Evolutionary conservation across 2,888 invertebrate species (phyloP).

Genomic region (Spialia ferax): DNA sequence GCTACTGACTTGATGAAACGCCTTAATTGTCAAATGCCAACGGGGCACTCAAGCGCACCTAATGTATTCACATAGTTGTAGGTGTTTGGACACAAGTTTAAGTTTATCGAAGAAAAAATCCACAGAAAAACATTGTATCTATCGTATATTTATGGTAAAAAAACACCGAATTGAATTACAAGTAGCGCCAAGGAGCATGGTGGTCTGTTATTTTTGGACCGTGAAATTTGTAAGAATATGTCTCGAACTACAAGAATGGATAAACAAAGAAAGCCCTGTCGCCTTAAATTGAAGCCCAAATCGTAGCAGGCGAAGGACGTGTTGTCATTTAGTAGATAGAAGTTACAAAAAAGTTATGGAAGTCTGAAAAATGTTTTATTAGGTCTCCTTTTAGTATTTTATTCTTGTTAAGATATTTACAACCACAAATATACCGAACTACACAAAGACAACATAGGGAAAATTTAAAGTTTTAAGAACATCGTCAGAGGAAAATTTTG

Average conservation of each 20-base stretch:
- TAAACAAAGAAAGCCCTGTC: too few species aligned
- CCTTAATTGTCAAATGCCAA: constrained; percentile 73
- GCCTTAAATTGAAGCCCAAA: too few species aligned
- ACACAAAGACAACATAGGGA: neutral
- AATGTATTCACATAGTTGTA: constrained; percentile 59
- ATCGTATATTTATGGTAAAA: neutral
- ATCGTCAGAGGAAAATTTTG: too few species aligned
- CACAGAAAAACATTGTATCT: neutral
- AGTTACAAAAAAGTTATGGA: neutral
- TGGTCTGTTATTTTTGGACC: neutral
- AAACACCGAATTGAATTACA: neutral
- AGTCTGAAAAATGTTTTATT: neutral
- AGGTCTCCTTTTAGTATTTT: too few species aligned
- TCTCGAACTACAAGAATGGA: too few species aligned
- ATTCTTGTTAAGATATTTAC: neutral
- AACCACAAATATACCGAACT: neutral
- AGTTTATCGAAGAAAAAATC: neutral
- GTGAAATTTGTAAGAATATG: too few species aligned
- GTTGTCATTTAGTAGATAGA: too few species aligned
- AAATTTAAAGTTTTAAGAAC: too few species aligned
- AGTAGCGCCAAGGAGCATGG: neutral
- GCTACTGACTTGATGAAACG: constrained; percentile 66
- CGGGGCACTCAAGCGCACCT: constrained; percentile 60
- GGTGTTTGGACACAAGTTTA: constrained; percentile 27
- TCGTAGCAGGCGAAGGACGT: too few species aligned